These are phyloP conservation scores for Varanus salvator DNA, from an alignment of 2,113 vertebrate genomes.

Conservation along the genomic window DNA sequence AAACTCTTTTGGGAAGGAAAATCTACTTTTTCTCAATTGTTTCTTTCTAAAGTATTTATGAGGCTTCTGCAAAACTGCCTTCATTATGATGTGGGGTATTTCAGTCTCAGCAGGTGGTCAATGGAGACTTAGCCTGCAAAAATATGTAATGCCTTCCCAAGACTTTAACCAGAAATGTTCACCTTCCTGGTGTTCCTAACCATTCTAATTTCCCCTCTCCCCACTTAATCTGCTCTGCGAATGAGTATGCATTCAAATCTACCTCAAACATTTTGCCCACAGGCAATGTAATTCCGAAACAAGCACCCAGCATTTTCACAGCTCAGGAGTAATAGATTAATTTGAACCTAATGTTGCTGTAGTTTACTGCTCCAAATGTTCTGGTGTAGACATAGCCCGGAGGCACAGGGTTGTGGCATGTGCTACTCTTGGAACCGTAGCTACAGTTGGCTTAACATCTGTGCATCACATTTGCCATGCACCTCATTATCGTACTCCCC, in stretches of 20 bases:
- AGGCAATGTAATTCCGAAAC: conserved; percentile 88
- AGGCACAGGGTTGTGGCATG: conserved; percentile 83
- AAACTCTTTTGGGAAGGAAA: conserved; percentile 72
- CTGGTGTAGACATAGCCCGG: conserved; percentile 87
- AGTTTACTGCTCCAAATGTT: conserved; percentile 89
- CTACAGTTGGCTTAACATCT: conserved; percentile 91
- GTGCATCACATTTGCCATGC: conserved; percentile 90
- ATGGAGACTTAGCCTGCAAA: conserved; percentile 82
- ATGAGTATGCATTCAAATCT: conserved; percentile 91
- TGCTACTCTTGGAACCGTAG: conserved; percentile 81
- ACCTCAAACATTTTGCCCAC: conserved; percentile 85
- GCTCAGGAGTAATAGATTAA: conserved; percentile 89
- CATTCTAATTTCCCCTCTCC: conserved; percentile 88
- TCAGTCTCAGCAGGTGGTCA: conserved; percentile 88
- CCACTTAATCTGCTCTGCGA: conserved; percentile 85
- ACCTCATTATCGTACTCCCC: conserved; percentile 84
- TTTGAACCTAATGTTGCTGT: conserved; percentile 89
- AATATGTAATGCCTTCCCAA: conserved; percentile 87
- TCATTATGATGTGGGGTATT: conserved; percentile 89
- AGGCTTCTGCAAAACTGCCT: conserved; percentile 86
- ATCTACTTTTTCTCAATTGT: conserved; percentile 69
- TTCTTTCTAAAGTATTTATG: conserved; percentile 87
- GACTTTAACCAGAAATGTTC: conserved; percentile 87
- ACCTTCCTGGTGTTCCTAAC: conserved; percentile 81
- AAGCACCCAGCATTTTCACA: conserved; percentile 88